Evolutionary conservation across 2,797 vertebrate species (phyloP).

Genomic region (Epinephelus awoara): DNA sequence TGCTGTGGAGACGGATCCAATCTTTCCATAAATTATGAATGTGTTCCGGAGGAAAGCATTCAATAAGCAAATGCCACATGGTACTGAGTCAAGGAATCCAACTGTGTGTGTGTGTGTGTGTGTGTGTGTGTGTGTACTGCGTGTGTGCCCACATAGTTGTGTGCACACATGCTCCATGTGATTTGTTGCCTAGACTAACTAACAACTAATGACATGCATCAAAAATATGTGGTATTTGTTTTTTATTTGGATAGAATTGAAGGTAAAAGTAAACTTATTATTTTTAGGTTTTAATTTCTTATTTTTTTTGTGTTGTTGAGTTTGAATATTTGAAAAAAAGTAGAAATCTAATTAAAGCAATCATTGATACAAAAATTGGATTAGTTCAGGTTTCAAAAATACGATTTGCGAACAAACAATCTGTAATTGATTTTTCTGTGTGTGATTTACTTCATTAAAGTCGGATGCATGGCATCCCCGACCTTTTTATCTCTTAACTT

Average conservation of each 20-base stretch:
- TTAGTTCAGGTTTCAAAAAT: background rate
- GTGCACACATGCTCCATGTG: constrained; percentile 11
- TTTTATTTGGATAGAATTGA: constrained; percentile 9
- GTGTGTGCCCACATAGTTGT: background rate
- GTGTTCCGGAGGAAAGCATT: constrained; percentile 74
- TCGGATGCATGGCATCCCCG: background rate
- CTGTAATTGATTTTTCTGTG: background rate
- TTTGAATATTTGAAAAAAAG: background rate
- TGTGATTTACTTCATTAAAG: background rate
- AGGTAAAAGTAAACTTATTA: background rate
- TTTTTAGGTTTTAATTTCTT: background rate
- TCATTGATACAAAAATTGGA: background rate
- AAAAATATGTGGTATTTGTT: background rate
- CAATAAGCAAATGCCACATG: constrained; percentile 80
- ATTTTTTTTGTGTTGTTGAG: background rate
- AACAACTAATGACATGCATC: background rate
- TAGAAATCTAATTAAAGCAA: background rate
- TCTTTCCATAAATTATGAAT: constrained; percentile 80
- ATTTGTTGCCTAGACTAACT: constrained; percentile 28
- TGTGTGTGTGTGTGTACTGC: constrained; percentile 26
- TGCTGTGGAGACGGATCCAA: constrained; percentile 61
- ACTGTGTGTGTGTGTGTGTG: constrained; percentile 52
- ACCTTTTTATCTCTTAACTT: background rate
- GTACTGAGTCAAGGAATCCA: constrained; percentile 72
- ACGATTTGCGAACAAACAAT: background rate